phyloP scores from a whole-genome alignment of 2,888 invertebrate genomes.

The Sarcophaga caerulescens region DNA sequence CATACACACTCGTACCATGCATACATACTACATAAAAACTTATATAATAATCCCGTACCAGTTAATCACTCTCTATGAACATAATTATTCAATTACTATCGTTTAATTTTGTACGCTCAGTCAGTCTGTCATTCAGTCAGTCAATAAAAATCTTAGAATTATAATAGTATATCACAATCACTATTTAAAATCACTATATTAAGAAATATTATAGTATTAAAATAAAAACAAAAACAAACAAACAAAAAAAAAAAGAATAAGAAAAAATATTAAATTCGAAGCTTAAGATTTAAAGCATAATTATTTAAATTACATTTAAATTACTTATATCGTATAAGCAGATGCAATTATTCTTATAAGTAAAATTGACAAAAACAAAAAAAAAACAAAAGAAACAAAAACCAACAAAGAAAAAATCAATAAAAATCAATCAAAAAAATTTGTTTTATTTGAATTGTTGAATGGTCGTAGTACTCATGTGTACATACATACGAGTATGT shows the following conservation, averaged over 20 bases:
- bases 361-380: constrained; percentile 52
- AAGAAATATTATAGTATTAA: background rate
- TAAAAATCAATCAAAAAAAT: constrained; percentile 69
- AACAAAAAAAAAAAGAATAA: constrained; percentile 7
- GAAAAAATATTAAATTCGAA: constrained; percentile 20
- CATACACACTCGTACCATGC: constrained; percentile 10
- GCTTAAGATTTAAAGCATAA: constrained; percentile 57
- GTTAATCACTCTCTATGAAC: background rate
- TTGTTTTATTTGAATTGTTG: constrained; percentile 46
- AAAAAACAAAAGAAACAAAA: background rate
- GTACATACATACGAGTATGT: background rate
- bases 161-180: constrained; percentile 42
- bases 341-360: constrained; percentile 80
- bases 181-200: constrained; percentile 53
- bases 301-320: constrained; percentile 70
- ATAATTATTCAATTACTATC: background rate
- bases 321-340: constrained; percentile 74
- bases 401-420: constrained; percentile 67
- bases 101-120: background rate
- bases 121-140: constrained; percentile 27
- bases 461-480: too few relatives aligned
- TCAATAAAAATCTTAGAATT: background rate
- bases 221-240: constrained; percentile 20
- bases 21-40: constrained; percentile 6
- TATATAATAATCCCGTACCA: background rate